Percentiles rank a stretch among this genome's conserved stretches.
These are phyloP conservation scores for Cephonodes hylas DNA, from an alignment of 2,888 invertebrate species.

Conservation along the genomic window DNA sequence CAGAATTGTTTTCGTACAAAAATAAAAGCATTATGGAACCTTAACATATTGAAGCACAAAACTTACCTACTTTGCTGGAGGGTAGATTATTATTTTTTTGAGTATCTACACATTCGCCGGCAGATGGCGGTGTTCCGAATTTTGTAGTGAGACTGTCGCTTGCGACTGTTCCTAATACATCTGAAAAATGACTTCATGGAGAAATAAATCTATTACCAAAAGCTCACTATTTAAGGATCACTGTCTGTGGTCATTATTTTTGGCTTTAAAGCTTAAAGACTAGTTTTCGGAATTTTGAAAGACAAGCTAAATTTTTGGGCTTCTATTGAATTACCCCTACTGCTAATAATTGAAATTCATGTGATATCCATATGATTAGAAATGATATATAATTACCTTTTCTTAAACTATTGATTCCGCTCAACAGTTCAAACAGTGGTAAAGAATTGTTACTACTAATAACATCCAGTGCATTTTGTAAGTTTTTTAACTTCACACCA, in stretches of 20 bases:
- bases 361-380: too few species aligned
- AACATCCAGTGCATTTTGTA: conserved; percentile 29
- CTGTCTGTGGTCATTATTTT: too few species aligned
- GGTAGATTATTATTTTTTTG: background rate
- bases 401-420: conserved; percentile 14
- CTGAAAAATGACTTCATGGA: background rate
- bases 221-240: too few species aligned
- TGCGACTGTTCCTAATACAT: background rate
- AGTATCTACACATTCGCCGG: background rate
- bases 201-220: too few species aligned
- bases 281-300: too few species aligned
- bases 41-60: background rate
- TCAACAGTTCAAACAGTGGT: conserved; percentile 16
- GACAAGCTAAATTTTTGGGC: too few species aligned
- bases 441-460: conserved; percentile 26
- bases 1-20: too few species aligned
- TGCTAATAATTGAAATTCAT: too few species aligned
- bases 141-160: background rate
- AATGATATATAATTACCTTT: background rate
- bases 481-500: conserved; percentile 20
- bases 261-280: too few species aligned
- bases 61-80: background rate
- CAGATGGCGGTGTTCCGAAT: background rate
- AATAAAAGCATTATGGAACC: too few species aligned
- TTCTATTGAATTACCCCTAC: too few species aligned